Evolutionary conservation across 2,797 vertebrate species (phyloP).

Genomic region (Coreius guichenoti): DNA sequence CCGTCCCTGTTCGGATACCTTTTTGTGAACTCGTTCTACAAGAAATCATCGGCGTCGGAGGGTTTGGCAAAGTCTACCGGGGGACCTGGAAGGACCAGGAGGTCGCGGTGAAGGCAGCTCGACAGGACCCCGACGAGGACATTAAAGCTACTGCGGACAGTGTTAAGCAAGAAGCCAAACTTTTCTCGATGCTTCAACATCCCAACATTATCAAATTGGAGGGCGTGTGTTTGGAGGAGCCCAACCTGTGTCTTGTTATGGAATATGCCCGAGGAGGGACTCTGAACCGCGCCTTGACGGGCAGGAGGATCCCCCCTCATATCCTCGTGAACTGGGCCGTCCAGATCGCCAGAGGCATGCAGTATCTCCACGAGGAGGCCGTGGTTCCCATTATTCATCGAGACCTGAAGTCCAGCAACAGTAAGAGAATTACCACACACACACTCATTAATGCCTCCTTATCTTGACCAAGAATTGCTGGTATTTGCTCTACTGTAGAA

Average conservation of each 20-base stretch:
- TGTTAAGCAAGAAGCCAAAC: conserved; percentile 90
- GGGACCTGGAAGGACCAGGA: conserved; percentile 91
- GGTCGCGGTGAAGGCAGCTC: conserved; percentile 94
- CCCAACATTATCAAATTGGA: conserved; percentile 91
- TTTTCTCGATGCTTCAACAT: conserved; percentile 92
- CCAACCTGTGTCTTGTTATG: conserved; percentile 94
- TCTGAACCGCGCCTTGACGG: conserved; percentile 88
- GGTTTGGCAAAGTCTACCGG: conserved; percentile 94
- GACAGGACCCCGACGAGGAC: conserved; percentile 93
- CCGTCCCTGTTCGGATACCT: conserved; percentile 82
- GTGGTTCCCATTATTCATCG: conserved; percentile 92
- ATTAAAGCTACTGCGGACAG: conserved; percentile 88
- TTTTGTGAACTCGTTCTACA: conserved; percentile 88
- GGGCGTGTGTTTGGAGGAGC: conserved; percentile 91
- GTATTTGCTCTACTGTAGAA: conserved; percentile 22
- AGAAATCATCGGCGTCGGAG: conserved; percentile 94
- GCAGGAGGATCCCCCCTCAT: conserved; percentile 90
- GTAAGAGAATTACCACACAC: conserved; percentile 77
- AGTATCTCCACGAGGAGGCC: conserved; percentile 92
- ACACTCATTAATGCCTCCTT: conserved; percentile 16
- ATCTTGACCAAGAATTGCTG: conserved; percentile 21
- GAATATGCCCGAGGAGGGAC: conserved; percentile 94
- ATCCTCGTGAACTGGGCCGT: conserved; percentile 96
- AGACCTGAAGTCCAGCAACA: conserved; percentile 96
- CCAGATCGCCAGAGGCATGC: conserved; percentile 95